phyloP scores from a whole-genome alignment of 2,888 invertebrate genomes.

The Dynastes hyllus region DNA sequence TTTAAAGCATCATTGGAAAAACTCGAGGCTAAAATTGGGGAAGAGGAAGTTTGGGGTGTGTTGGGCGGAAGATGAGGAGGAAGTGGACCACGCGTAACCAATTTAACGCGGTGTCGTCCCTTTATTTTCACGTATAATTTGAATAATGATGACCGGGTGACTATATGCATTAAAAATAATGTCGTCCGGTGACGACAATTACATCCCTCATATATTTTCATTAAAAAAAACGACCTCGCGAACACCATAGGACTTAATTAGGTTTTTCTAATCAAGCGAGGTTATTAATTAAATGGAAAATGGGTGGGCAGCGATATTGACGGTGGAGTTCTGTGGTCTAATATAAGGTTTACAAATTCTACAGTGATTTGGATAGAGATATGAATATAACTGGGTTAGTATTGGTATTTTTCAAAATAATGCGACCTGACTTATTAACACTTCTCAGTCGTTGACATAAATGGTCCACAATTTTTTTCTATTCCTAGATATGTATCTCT shows the following conservation, averaged over 20 bases:
- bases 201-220: conserved; percentile 44
- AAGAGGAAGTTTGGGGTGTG: neutral
- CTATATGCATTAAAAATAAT: conserved; percentile 40
- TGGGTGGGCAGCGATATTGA: conserved; percentile 8
- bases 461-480: no score
- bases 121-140: conserved; percentile 36
- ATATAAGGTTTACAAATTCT: no score
- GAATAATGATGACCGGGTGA: conserved; percentile 33
- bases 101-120: conserved; percentile 12
- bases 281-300: conserved; percentile 46
- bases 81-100: conserved; percentile 26
- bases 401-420: no score
- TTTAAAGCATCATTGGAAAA: conserved; percentile 11
- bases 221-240: conserved; percentile 37
- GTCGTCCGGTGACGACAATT: conserved; percentile 38
- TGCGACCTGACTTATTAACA: no score
- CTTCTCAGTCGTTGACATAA: no score
- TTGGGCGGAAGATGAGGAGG: neutral
- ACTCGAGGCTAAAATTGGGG: neutral
- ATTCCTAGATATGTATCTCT: no score
- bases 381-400: no score
- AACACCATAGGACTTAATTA: conserved; percentile 43
- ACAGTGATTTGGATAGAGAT: no score
- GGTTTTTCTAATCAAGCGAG: conserved; percentile 47
- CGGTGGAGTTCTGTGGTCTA: neutral